Evolutionary conservation across 2,888 invertebrate genomes (phyloP).

Genomic region (Zonitis immaculata): DNA sequence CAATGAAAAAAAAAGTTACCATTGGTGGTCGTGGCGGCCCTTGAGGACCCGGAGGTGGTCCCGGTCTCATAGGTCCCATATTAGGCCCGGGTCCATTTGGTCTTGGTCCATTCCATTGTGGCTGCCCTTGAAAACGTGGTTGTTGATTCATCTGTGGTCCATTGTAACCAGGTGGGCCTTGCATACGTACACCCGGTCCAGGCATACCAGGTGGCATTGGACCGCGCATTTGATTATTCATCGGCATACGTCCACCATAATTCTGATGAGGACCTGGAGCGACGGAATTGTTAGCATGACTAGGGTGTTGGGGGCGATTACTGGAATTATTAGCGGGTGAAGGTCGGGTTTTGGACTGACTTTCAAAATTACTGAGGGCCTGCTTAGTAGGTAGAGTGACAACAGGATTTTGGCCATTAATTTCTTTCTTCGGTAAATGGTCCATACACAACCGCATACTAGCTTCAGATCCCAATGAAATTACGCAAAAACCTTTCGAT

Average conservation of each 20-base stretch:
- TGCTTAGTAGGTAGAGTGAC: constrained; percentile 95
- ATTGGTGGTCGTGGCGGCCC: constrained; percentile 57
- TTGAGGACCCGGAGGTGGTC: constrained; percentile 59
- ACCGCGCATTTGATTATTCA: constrained; percentile 47
- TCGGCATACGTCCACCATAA: constrained; percentile 52
- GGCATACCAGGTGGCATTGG: constrained; percentile 52
- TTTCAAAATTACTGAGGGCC: constrained; percentile 79
- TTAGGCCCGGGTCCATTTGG: constrained; percentile 52
- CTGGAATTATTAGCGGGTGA: constrained; percentile 66
- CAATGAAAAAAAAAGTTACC: constrained; percentile 49
- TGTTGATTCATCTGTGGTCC: constrained; percentile 50
- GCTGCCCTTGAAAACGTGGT: constrained; percentile 33
- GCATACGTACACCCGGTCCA: constrained; percentile 54
- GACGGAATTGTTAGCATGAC: constrained; percentile 54
- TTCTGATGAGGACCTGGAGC: constrained; percentile 57
- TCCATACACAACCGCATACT: constrained; percentile 89
- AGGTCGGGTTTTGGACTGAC: constrained; percentile 85
- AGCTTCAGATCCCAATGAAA: constrained; percentile 88
- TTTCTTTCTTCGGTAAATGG: constrained; percentile 87
- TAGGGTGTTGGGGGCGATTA: constrained; percentile 58
- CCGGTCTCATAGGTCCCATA: constrained; percentile 51
- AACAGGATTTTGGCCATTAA: constrained; percentile 92
- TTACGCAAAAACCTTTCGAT: constrained; percentile 96
- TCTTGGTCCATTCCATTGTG: constrained; percentile 56
- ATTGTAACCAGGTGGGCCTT: constrained; percentile 56